These are phyloP conservation scores for Brevimyrus niger DNA, from an alignment of 2,113 vertebrate genomes.

Conservation along the genomic window DNA sequence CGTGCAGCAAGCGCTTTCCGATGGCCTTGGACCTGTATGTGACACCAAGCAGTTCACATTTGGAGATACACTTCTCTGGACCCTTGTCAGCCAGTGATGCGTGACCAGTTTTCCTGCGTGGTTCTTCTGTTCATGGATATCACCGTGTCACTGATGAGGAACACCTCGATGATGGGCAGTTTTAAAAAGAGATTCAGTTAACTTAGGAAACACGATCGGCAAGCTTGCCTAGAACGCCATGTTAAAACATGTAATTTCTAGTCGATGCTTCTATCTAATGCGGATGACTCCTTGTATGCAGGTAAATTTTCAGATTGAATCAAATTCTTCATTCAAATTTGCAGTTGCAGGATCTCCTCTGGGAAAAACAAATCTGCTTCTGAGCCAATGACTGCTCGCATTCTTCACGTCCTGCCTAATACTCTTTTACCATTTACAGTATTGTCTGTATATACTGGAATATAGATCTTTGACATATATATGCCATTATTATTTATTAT, in stretches of 20 bases:
- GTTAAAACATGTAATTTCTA: background rate
- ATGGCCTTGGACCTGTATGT: background rate
- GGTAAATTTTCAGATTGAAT: background rate
- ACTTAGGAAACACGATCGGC: background rate
- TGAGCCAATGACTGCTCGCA: background rate
- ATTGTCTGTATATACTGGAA: background rate
- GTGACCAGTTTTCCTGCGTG: background rate
- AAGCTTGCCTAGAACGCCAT: background rate
- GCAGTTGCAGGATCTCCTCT: background rate
- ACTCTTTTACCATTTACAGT: background rate
- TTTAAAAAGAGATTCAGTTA: background rate
- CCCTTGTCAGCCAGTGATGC: background rate
- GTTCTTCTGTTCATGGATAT: background rate
- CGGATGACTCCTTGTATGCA: background rate
- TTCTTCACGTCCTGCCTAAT: background rate
- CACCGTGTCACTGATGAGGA: background rate
- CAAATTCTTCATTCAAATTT: background rate
- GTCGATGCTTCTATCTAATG: background rate
- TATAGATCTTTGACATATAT: background rate
- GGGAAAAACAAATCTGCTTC: background rate
- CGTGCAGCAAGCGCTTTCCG: background rate
- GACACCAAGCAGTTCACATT: background rate
- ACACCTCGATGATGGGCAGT: background rate
- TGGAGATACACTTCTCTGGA: background rate
- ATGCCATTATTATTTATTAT: background rate